A percentile compares a stretch with the other conserved stretches of the same genome.
Conservation (phyloP, 2,888 invertebrate genomes). For the Maniola hyperantus region DNA sequence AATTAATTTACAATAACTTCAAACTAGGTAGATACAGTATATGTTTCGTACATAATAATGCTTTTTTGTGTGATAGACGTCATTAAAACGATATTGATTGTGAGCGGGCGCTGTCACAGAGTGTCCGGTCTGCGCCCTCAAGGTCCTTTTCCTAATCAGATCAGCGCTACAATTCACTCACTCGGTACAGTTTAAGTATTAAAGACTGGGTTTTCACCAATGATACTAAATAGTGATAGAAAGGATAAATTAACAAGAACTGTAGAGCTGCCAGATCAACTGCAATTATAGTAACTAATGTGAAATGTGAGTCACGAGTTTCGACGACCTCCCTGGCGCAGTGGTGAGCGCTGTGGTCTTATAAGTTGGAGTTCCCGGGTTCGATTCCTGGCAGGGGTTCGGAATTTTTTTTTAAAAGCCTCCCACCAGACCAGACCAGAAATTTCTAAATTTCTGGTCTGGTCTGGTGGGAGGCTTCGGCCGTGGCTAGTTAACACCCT, state of each 20-base stretch:
- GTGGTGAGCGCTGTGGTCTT: too few relatives aligned
- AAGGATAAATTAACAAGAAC: not conserved
- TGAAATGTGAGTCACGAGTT: too few relatives aligned
- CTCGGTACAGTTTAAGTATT: not conserved
- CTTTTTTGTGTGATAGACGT: constrained; percentile 1
- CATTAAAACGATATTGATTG: not conserved
- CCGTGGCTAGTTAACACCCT: too few relatives aligned
- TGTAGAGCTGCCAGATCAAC: too few relatives aligned
- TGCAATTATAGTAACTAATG: too few relatives aligned
- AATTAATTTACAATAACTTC: not conserved
- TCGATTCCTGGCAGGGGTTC: too few relatives aligned
- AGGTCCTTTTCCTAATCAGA: constrained; percentile 5
- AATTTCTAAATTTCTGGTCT: too few relatives aligned
- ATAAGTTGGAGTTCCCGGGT: too few relatives aligned
- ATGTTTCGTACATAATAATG: not conserved
- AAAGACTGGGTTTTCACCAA: not conserved
- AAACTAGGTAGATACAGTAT: not conserved
- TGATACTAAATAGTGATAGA: not conserved
- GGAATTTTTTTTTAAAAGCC: too few relatives aligned
- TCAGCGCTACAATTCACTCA: not conserved
- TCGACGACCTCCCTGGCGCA: too few relatives aligned
- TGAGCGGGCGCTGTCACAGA: not conserved
- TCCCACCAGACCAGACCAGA: too few relatives aligned
- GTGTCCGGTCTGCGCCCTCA: not conserved
- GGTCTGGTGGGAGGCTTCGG: too few relatives aligned